Conservation (phyloP, 2,888 invertebrate genomes). For the Leucozona laternaria region DNA sequence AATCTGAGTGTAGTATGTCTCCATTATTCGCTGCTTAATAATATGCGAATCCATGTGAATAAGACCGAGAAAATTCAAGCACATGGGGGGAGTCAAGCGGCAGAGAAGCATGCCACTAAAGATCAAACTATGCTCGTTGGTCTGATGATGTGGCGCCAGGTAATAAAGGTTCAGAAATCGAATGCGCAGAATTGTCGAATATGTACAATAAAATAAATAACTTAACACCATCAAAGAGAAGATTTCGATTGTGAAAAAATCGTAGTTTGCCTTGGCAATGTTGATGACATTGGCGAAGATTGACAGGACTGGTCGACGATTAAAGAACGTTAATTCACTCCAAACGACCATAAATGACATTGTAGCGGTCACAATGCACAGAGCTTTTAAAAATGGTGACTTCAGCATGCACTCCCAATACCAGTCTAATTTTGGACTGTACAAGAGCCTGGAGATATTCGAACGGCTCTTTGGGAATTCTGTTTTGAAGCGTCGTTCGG, state of each 20-base stretch:
- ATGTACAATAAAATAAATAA: conserved; percentile 98
- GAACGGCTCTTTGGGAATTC: conserved; percentile 88
- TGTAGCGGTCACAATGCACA: conserved; percentile 89
- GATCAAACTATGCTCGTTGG: conserved; percentile 99
- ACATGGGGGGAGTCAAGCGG: conserved; percentile 98
- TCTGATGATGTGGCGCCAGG: conserved; percentile 98
- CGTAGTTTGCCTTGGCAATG: conserved; percentile 91
- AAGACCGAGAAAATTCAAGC: conserved; percentile 98
- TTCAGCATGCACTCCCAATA: conserved; percentile 96
- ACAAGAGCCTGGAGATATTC: conserved; percentile 86
- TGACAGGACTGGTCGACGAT: conserved; percentile 95
- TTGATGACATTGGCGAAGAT: conserved; percentile 97
- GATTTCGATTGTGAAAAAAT: conserved; percentile 97
- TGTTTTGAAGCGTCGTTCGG: conserved; percentile 86
- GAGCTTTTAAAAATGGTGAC: conserved; percentile 89
- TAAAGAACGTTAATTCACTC: conserved; percentile 99
- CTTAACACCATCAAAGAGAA: conserved; percentile 95
- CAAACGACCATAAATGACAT: conserved; percentile 97
- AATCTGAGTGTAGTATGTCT: conserved; percentile 98
- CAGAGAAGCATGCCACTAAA: conserved; percentile 99
- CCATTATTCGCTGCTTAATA: conserved; percentile 89
- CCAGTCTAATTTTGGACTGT: conserved; percentile 93
- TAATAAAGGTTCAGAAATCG: conserved; percentile 98
- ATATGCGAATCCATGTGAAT: conserved; percentile 99
- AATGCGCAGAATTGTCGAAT: conserved; percentile 98